These are phyloP conservation scores for Gadopsis marmoratus DNA, from an alignment of 2,797 vertebrate genomes.

Conservation along the genomic window DNA sequence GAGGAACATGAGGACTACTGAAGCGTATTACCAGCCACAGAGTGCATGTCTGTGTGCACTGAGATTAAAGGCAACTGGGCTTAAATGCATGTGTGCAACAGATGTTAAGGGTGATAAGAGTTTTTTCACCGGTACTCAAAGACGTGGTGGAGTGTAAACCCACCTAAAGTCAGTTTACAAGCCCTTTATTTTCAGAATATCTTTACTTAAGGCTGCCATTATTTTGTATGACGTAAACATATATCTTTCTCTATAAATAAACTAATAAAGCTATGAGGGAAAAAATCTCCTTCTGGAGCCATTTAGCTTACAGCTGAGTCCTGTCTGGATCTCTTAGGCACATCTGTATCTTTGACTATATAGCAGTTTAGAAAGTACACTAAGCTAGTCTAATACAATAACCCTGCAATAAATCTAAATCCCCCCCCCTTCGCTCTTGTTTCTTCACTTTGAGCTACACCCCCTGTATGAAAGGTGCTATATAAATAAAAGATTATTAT, in stretches of 20 bases:
- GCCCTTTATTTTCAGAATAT: constrained; percentile 13
- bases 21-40: constrained; percentile 74
- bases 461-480: too few species aligned
- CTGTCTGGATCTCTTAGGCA: background rate
- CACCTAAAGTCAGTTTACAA: constrained; percentile 20
- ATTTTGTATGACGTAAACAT: constrained; percentile 1
- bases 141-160: constrained; percentile 47
- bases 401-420: background rate
- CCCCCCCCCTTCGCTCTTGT: too few species aligned
- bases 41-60: constrained; percentile 73
- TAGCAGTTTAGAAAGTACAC: background rate
- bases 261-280: background rate
- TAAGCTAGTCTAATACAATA: background rate
- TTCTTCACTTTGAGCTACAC: too few species aligned
- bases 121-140: constrained; percentile 50
- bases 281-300: background rate
- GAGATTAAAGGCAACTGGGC: constrained; percentile 76
- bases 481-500: too few species aligned
- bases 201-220: constrained; percentile 9
- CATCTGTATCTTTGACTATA: background rate
- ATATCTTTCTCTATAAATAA: background rate
- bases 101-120: constrained; percentile 66
- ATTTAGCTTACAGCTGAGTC: background rate
- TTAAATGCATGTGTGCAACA: constrained; percentile 80
- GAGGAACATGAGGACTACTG: constrained; percentile 72